These are phyloP conservation scores for Callyntrura sp. DNA, from an alignment of 2,888 invertebrate species.

Conservation along the genomic window DNA sequence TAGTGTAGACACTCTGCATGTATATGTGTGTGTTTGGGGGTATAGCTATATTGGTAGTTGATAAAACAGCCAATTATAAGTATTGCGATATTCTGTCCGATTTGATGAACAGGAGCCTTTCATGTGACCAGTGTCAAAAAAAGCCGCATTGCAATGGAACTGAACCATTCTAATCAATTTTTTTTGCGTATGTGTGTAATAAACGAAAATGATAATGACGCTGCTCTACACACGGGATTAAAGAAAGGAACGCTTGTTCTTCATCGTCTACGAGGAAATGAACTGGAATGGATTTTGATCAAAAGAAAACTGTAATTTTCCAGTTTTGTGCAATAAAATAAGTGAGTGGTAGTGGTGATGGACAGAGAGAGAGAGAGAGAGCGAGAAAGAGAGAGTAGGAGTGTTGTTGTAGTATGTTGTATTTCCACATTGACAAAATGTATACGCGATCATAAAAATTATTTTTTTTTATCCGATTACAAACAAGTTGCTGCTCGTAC, in stretches of 20 bases:
- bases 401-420: constrained; percentile 18
- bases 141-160: constrained; percentile 44
- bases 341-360: not conserved
- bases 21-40: not conserved
- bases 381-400: too few species aligned
- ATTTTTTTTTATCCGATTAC: constrained; percentile 36
- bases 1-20: not conserved
- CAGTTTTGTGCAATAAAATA: constrained; percentile 58
- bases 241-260: not conserved
- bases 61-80: not conserved
- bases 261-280: not conserved
- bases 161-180: constrained; percentile 34
- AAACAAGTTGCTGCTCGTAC: constrained; percentile 21
- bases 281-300: not conserved
- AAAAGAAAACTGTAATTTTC: constrained; percentile 62
- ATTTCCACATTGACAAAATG: not conserved
- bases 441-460: constrained; percentile 25
- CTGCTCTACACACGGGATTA: constrained; percentile 1
- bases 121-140: constrained; percentile 67
- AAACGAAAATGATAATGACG: not conserved
- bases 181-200: constrained; percentile 28
- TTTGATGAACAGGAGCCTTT: constrained; percentile 59
- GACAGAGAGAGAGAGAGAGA: not conserved
- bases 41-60: not conserved
- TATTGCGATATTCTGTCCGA: not conserved